These are phyloP conservation scores for Liparis tanakae DNA, from an alignment of 2,797 vertebrate species.

Conservation along the genomic window DNA sequence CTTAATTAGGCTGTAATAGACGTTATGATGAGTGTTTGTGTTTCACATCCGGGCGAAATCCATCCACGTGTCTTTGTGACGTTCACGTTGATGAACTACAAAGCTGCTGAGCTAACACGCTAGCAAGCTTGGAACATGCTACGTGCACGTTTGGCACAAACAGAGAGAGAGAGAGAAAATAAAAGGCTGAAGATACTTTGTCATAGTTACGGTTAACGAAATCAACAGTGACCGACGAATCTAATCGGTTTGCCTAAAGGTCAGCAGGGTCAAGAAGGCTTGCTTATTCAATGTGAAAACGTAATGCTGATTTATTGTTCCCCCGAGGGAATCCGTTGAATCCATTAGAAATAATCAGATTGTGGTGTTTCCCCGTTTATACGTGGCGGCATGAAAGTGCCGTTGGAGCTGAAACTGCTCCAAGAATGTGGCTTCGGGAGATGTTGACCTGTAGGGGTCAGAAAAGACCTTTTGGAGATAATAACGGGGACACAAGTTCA, in stretches of 20 bases:
- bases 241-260: neutral
- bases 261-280: neutral
- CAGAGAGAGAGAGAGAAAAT: neutral
- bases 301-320: neutral
- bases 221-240: neutral
- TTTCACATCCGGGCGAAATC: neutral
- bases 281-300: neutral
- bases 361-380: neutral
- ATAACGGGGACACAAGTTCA: conserved; percentile 27
- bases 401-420: neutral
- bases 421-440: neutral
- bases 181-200: neutral
- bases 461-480: conserved; percentile 17
- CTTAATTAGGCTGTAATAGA: neutral
- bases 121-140: neutral
- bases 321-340: neutral
- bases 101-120: neutral
- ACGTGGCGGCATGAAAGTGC: neutral
- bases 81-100: neutral
- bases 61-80: neutral
- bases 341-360: conserved; percentile 2
- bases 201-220: neutral
- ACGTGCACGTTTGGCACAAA: neutral
- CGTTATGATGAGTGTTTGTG: neutral
- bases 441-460: conserved; percentile 1